Evolutionary conservation across 2,113 vertebrate genomes (phyloP), one percentile per base, ranked within the genome.

Genomic region (Bagarius yarrelli): DNA sequence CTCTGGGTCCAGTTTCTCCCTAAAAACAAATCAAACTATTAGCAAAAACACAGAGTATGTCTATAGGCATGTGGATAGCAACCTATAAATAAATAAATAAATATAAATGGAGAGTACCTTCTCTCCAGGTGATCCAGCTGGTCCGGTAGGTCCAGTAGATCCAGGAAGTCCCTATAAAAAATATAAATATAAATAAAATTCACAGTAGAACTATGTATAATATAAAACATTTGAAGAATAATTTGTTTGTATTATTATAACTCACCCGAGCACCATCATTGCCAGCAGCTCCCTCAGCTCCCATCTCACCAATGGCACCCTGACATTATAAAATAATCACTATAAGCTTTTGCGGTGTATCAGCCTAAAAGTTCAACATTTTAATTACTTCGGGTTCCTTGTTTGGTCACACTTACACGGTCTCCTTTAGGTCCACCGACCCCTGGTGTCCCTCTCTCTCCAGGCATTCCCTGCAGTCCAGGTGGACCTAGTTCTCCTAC

Each of bases 401-500:
- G 16, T 72, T 18, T 21, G 11, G 11, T n/a, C 69, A 83, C 6
- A 92, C 93, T 92, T 90, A 99, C 98, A 81, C 94, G 91, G 8
- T 99, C 97, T 72, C 97, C 98, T 87, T 98, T 99, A 1, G 98
- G 96, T 1, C 98, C 98, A 55, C 95, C 88, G 0, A 94, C 90
- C 70, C 98, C 98, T 32, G 95, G 87, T 1, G 94, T 94, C 3
- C 98, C 98, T 89, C 98, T 95, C 89, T 99, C 98, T 85, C 98
- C 98, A 3, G 97, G 96, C 96, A 99, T 98, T 40, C 98, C 98
- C 78, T 96, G 95, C 36, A 99, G 95, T 75, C 98, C 98, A 0
- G 94, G 94, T 1, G 96, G 94, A 4, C 98, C 98, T 44, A 89
- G 89, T 83, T 98, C 98, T 78, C 98, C 98, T 56, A 88, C 81